Conservation (phyloP, 23 tunicate species). For the Halocynthia roretzi region DNA sequence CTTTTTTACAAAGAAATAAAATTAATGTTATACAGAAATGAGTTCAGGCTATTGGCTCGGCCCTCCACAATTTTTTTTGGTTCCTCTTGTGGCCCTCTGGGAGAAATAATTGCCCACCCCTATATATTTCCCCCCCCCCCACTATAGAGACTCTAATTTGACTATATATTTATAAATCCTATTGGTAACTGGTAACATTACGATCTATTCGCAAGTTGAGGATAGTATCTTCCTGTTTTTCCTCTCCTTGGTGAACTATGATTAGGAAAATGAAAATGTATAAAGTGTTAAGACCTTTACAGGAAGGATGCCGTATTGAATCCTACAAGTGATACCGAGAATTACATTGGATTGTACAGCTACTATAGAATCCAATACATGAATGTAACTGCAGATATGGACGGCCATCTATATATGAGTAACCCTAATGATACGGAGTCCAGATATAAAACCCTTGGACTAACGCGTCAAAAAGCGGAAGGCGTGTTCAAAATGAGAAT, state of each 20-base stretch:
- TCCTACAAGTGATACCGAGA: slow-evolving; percentile 1
- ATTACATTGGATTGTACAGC: slow-evolving; percentile 34
- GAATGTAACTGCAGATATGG: slow-evolving; percentile 12
- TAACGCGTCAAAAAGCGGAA: slow-evolving; percentile 26
- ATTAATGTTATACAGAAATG: too few relatives aligned
- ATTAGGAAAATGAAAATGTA: too few relatives aligned
- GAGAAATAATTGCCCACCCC: too few relatives aligned
- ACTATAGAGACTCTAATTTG: too few relatives aligned
- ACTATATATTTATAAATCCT: too few relatives aligned
- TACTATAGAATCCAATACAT: slow-evolving; percentile 32
- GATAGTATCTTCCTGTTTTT: neutral
- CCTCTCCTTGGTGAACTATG: neutral
- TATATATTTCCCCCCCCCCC: too few relatives aligned
- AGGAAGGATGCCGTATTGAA: too few relatives aligned
- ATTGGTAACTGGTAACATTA: neutral
- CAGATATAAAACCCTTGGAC: slow-evolving; percentile 17
- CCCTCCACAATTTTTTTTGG: too few relatives aligned
- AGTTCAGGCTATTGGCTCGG: too few relatives aligned
- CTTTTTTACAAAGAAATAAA: too few relatives aligned
- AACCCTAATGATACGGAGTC: slow-evolving; percentile 16
- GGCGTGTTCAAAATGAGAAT: slow-evolving; percentile 20
- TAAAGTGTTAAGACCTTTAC: too few relatives aligned
- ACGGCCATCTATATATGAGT: slow-evolving; percentile 18
- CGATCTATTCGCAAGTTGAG: neutral
- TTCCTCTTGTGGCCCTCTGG: too few relatives aligned